A percentile compares a stretch with the other conserved stretches of the same genome.
These are phyloP conservation scores for Falco cherrug DNA, from an alignment of 2,797 vertebrate species.

Conservation along the genomic window DNA sequence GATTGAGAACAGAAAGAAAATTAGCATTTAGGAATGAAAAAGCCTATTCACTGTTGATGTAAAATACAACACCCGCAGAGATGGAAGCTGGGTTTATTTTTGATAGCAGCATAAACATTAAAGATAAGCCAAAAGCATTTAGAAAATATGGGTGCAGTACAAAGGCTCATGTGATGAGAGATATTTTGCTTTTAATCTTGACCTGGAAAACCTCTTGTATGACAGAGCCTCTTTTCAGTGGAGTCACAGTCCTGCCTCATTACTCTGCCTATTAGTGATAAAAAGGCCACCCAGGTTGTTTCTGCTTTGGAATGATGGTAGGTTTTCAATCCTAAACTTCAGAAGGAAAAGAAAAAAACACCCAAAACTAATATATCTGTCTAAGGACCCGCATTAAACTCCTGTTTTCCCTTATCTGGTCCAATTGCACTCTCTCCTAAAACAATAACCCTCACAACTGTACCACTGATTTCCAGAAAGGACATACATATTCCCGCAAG, in stretches of 20 bases:
- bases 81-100: conserved; percentile 65
- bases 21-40: conserved; percentile 58
- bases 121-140: conserved; percentile 61
- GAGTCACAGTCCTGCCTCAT: conserved; percentile 12
- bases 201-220: conserved; percentile 54
- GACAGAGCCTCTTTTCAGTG: conserved; percentile 27
- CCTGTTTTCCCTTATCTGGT: not conserved
- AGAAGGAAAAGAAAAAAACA: not conserved
- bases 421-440: not conserved
- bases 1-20: conserved; percentile 55
- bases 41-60: conserved; percentile 57
- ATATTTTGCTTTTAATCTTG: conserved; percentile 53
- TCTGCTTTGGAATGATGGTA: not conserved
- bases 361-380: not conserved
- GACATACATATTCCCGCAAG: not conserved
- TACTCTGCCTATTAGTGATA: conserved; percentile 32
- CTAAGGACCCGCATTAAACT: not conserved
- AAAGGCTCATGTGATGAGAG: conserved; percentile 50
- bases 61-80: conserved; percentile 47
- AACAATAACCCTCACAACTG: not conserved
- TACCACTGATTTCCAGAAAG: not conserved
- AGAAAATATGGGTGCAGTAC: conserved; percentile 50
- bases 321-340: conserved; percentile 16
- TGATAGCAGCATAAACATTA: conserved; percentile 61
- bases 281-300: conserved; percentile 55